Evolutionary conservation across 37 sponge, comb jelly and placozoan genomes (phyloP).

Genomic region (Petrosia ficiformis): DNA sequence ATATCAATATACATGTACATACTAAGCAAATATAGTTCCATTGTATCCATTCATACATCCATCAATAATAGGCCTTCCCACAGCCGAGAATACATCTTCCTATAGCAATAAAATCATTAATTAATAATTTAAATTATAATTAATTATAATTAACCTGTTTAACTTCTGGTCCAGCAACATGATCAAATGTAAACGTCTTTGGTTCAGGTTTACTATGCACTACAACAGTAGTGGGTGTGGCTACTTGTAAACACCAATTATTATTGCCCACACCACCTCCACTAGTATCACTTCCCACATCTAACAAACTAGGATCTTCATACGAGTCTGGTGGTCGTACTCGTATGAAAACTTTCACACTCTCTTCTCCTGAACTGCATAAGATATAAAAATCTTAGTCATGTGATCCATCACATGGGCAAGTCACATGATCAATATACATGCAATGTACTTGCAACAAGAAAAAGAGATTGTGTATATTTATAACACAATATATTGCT

Average conservation of each 20-base stretch:
- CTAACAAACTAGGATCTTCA: not conserved
- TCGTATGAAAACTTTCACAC: conserved; percentile 76
- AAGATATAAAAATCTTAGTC: too few species aligned
- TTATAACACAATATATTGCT: too few species aligned
- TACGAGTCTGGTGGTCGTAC: conserved; percentile 67
- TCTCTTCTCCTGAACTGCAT: conserved; percentile 28
- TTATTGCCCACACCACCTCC: too few species aligned
- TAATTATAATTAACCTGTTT: conserved; percentile 58
- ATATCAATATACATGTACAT: conserved; percentile 21
- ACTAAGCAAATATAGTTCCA: conserved; percentile 91
- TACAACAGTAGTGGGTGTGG: conserved; percentile 29
- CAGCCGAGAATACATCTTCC: conserved; percentile 76
- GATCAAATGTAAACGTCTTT: conserved; percentile 79
- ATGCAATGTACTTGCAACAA: too few species aligned
- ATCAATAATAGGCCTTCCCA: conserved; percentile 80
- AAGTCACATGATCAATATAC: too few species aligned
- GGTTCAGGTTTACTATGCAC: conserved; percentile 61
- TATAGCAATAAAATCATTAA: conserved; percentile 4
- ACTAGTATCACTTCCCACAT: not conserved
- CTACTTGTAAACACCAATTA: conserved; percentile 53
- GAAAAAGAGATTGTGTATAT: too few species aligned
- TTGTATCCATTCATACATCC: conserved; percentile 86
- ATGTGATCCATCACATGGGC: too few species aligned
- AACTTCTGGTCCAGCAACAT: conserved; percentile 58
- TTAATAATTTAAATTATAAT: not conserved